phyloP scores from a whole-genome alignment of 2,888 invertebrate species.

The Actias luna region DNA sequence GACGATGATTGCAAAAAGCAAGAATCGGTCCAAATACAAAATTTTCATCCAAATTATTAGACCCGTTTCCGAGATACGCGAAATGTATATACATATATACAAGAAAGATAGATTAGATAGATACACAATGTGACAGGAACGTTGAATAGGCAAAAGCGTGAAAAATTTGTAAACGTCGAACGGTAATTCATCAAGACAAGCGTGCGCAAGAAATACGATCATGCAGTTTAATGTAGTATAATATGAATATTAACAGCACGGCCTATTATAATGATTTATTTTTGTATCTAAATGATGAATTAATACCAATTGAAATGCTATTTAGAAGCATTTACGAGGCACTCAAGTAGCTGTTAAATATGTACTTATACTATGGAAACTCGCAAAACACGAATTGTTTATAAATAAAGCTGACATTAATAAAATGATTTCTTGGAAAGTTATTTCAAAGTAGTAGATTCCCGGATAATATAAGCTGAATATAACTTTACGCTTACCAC shows the following conservation, averaged over 20 bases:
- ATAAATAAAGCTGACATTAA: neutral
- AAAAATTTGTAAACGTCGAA: neutral
- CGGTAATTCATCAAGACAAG: neutral
- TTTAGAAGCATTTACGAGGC: neutral
- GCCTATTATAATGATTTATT: constrained; percentile 2
- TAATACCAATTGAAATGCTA: neutral
- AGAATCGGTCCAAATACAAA: no score
- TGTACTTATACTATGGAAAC: neutral
- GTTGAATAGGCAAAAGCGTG: neutral
- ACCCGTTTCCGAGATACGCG: no score
- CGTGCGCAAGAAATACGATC: neutral
- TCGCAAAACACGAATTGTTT: neutral
- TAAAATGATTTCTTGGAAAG: neutral
- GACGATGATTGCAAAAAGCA: no score
- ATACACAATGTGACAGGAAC: neutral
- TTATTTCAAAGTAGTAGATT: neutral
- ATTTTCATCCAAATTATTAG: no score
- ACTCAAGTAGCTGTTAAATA: neutral
- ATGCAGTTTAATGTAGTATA: neutral
- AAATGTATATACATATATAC: no score
- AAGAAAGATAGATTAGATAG: no score
- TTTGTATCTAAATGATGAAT: neutral
- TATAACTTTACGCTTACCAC: neutral
- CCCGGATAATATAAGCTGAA: neutral
- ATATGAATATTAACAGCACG: neutral